Base-by-base conservation (phyloP, 1,140 invertebrate species). In the silkworm (Bombyx mori) region DNA sequence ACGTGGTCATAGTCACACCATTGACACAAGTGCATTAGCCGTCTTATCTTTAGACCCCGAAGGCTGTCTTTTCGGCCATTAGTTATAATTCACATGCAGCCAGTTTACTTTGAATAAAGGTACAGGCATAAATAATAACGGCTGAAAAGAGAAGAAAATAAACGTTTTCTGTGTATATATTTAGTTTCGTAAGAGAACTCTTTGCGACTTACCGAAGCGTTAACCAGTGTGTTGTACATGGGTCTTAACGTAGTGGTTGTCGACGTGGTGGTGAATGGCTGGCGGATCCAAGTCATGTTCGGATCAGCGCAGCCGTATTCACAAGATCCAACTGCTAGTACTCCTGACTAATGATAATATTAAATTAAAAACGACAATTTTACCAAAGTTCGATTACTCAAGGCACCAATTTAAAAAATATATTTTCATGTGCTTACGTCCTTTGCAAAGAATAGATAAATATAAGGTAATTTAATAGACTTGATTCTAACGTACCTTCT, bases 291-390 rank as follows among this genome's bases (percentile, higher is more conserved):
- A 7, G 75, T 77, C 80, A 83, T 76, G 60, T 84, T 82, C 6
- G 73, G 65, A 52, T 83, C 79, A 0, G 77, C 77, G 43, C 81
- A 86, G 0, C 83, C 80, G 59, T 83, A 86, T 57, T 86, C 83
- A 56, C 82, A 86, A 0, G 72, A 62, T 6, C 70, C 71, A 52
- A 86, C 75, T 7, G 81, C 81, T 18, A 86, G 57, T 7, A 84
- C 82, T 0, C 82, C 82, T 26, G 75, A 66, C 82, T 86, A 58
- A 8, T 51, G 62, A 49, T 42, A 9, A 7, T 52, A 18, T 9
- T 35, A 42, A 10, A 44, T 50, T 44, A 49, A 49, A 12, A 49
- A 55, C 5, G 12, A 18, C 26, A 54, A n/a, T 35, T 35, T 8
- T 51, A 8, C 10, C 7, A 1, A 45, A 45, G 44, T 1, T 45